Base-by-base conservation (phyloP, 2,113 vertebrate genomes). In the Onychorhynchus coronatus region DNA sequence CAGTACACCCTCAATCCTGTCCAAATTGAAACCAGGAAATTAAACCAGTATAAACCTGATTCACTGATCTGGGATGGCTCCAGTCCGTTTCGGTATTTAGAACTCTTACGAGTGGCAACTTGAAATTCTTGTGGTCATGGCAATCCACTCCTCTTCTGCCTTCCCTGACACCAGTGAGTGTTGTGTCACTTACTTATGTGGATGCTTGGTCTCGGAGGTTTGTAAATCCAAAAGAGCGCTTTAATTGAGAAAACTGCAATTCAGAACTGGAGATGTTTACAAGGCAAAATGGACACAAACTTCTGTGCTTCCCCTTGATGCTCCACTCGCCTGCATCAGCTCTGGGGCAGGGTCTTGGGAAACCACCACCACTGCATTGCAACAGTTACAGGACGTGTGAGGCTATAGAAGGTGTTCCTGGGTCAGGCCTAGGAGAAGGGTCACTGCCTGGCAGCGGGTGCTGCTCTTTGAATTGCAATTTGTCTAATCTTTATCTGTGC, bases 331-430 rank as follows among this genome's bases (percentile, higher is more conserved):
- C 33, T 27, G 31, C 28, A 15, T 17, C 13, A 18, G 17, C 20
- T 13, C 22, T 14, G 37, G 10, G 35, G 62, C 39, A 35, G n/a
- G 10, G 9, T 27, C 59, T 12, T 20, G n/a, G 52, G 23, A 22
- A 58, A n/a, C 5, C 53, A 33, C 33, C n/a, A 31, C 18, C 20
- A 16, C 58, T 6, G 3, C 50, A 44, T 53, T 6, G 2, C 12
- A 62, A 22, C 5, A 22, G 19, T 37, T 42, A 14, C 0, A 2
- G 14, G 4, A 49, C 41, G 31, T 24, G 24, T 33, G 23, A n/a
- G 21, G 10, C 31, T 14, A 59, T 0, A 1, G 49, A 58, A 42
- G 31, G 10, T 1, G 1, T 24, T 56, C 39, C 21, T 12, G 47
- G 37, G 66, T 31, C 56, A 44, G 61, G 67, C 49, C 67, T 35